Base-by-base conservation (phyloP, 2,113 vertebrate genomes). In the Mobula birostris region DNA sequence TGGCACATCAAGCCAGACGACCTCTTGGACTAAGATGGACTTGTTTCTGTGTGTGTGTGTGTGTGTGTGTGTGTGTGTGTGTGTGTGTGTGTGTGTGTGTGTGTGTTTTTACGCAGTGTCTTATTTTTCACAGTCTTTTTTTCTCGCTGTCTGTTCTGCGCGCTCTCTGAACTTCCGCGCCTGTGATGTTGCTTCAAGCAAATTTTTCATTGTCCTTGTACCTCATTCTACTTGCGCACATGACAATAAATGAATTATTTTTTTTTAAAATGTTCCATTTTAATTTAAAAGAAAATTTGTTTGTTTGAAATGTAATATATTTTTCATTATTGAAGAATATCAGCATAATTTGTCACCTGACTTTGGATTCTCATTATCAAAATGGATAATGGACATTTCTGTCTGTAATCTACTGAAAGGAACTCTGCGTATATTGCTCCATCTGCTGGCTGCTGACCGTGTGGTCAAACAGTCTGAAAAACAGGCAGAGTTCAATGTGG, bases 381-480 rank as follows among this genome's bases (percentile, higher is more conserved):
- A 92, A 91, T 11, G 32, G 17, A 40, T 63, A 92, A 91, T 11
- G 32, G 17, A 40, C 88, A 24, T 17, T 17, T 36, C 63, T 66
- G 3, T 66, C 63, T 66, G 7, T 66, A 1, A 66, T 8, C 63
- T 66, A 11, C 5, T 14, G 14, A 5, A 14, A 66, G 14, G 14
- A 66, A 90, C 0, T 29, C 70, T 93, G 19, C 40, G 40, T 93
- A 74, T 56, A 36, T 93, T 93, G 91, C 91, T 56, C 91, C 91
- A 93, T 93, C 91, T 93, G 72, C 68, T 93, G 91, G 91, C 27
- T 74, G 68, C 40, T 74, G 36, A 74, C 14, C 40, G 91, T 40
- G 8, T 27, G 56, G 7, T 63, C 27, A 92, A 19, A 66, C 15
- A n/a, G 58, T 14, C 63, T 66, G 63, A 66, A 7, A 74, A 21